Evolutionary conservation across 23 tunicate genomes (phyloP), one percentile per base, ranked within the genome.

Genomic region (Halocynthia roretzi): DNA sequence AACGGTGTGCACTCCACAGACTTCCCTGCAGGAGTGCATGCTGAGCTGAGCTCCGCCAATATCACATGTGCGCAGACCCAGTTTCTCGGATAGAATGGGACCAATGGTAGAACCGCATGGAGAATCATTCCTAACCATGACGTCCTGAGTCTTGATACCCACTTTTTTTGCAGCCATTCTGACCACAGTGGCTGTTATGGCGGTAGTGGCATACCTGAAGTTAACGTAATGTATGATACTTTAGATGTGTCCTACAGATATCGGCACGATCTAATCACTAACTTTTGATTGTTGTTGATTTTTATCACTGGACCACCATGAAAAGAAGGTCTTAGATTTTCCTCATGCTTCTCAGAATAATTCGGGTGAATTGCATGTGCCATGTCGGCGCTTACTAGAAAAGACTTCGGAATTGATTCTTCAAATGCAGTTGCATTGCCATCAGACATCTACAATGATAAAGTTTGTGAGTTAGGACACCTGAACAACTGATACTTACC

Each of bases 1-100:
- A 7, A 89, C 83, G 8, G 96, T 72, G 56, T 52, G 52, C 7
- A 86, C 89, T 23, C 95, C 99, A 82, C 94, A 88, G 71, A 94
- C 83, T 81, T 94, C 99, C 54, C 99, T 54, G 71, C 95, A 88
- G 9, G 99, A 96, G 64, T 96, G 99, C 99, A 96, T 96, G 53
- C 88, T 81, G 23, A 96, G 64, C 72, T 89, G 96, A 15, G 99
- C 88, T 6, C 66, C 93, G 15, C 99, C 99, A 62, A 96, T 68
- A 89, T 96, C 99, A 56, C 64, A 83, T 14, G 99, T 96, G 6
- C 89, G 70, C 85, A 96, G 82, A 6, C 96, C 99, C 50, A 96
- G 93, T 9, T 90, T 76, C 22, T 80, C 86, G 31, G 99, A 75
- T 40, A 86, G 61, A 9, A 89, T 89, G 14, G 99, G 99, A 53